These are phyloP conservation scores for Trachurus trachurus DNA, from an alignment of 2,797 vertebrate genomes.

Conservation along the genomic window DNA sequence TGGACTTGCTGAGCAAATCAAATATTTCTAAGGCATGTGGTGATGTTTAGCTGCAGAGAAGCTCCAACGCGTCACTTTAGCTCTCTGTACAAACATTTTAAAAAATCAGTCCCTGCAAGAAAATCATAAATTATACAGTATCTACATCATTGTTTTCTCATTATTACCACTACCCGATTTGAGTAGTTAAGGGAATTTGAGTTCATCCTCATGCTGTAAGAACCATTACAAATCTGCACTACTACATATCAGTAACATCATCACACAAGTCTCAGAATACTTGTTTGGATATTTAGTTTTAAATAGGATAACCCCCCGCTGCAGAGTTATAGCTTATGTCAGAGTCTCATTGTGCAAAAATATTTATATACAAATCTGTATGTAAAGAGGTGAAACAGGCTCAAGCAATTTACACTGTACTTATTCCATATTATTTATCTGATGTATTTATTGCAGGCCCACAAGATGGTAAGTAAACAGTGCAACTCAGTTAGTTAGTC, in stretches of 20 bases:
- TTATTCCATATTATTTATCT: background rate
- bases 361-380: background rate
- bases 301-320: background rate
- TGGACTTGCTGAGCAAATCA: slow-evolving; percentile 25
- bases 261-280: too few relatives aligned
- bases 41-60: slow-evolving; percentile 9
- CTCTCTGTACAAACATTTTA: background rate
- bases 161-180: background rate
- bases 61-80: background rate
- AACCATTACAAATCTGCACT: background rate
- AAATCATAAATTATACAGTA: background rate
- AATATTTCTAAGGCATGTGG: background rate
- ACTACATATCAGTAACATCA: background rate
- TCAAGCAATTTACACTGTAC: background rate
- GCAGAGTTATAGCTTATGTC: background rate
- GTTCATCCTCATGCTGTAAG: background rate
- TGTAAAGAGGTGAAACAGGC: too few relatives aligned
- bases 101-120: background rate
- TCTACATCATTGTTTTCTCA: background rate
- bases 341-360: background rate
- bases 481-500: background rate
- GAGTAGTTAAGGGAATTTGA: background rate
- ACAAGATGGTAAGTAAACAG: background rate
- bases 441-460: background rate
- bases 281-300: background rate